These are phyloP conservation scores for Lypha dubia DNA, from an alignment of 2,888 invertebrate genomes.

Conservation along the genomic window DNA sequence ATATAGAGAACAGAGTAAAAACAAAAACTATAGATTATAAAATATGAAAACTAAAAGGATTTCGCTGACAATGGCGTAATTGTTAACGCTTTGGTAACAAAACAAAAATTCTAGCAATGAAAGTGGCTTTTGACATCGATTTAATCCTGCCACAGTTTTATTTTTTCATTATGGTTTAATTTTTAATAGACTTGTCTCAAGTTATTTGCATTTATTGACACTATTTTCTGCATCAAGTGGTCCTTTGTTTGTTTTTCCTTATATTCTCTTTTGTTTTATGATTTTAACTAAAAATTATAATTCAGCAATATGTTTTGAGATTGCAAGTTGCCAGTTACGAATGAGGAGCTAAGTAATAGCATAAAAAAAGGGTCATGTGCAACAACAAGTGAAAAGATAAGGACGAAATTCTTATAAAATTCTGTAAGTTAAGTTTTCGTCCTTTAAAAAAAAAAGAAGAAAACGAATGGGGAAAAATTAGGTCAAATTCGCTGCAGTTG, in stretches of 20 bases:
- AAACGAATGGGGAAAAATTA: conserved; percentile 13
- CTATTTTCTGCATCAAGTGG: conserved; percentile 12
- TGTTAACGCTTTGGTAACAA: conserved; percentile 49
- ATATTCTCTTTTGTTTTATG: conserved; percentile 27
- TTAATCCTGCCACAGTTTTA: conserved; percentile 28
- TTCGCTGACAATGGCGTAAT: conserved; percentile 67
- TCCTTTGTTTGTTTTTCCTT: conserved; percentile 2
- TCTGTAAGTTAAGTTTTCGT: conserved; percentile 9
- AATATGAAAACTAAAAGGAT: conserved; percentile 35
- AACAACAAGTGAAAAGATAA: too few species aligned
- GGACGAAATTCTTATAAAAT: background rate
- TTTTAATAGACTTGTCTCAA: conserved; percentile 62
- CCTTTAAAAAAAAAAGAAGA: background rate
- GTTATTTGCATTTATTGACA: conserved; percentile 50
- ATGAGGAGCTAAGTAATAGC: background rate
- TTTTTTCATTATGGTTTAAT: conserved; percentile 11
- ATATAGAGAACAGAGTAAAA: background rate
- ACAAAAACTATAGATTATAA: background rate
- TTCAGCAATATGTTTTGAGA: background rate
- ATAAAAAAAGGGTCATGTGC: background rate
- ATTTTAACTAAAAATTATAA: conserved; percentile 20
- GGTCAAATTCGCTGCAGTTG: conserved; percentile 8
- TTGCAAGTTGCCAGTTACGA: background rate
- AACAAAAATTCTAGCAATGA: conserved; percentile 9
- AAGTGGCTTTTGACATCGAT: conserved; percentile 62